phyloP scores from a whole-genome alignment of 2,797 vertebrate genomes.

The Buphagus erythrorhynchus region DNA sequence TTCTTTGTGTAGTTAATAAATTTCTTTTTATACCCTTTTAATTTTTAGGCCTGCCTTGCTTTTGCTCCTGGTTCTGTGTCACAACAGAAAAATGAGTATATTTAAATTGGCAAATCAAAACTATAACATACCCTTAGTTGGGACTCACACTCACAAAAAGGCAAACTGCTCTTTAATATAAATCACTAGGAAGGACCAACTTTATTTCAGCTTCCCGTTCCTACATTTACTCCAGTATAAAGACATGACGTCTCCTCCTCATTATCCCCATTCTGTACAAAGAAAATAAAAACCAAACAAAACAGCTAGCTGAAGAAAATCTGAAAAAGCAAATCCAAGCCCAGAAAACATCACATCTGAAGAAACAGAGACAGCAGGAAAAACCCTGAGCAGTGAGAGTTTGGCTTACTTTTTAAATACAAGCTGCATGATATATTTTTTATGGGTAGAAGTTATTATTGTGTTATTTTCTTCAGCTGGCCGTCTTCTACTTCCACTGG shows the following conservation, averaged over 20 bases:
- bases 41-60: too few relatives aligned
- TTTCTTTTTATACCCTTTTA: too few relatives aligned
- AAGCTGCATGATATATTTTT: background rate
- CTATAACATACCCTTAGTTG: background rate
- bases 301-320: background rate
- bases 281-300: background rate
- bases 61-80: too few relatives aligned
- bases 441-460: background rate
- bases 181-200: background rate
- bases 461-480: conserved; percentile 23
- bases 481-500: background rate
- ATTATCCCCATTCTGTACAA: background rate
- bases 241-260: background rate
- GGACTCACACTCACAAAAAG: background rate
- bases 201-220: background rate
- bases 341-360: background rate
- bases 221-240: background rate
- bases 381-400: background rate
- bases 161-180: background rate
- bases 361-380: background rate
- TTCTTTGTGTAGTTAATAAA: too few relatives aligned
- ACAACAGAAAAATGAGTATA: too few relatives aligned
- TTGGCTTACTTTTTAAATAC: background rate
- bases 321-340: background rate
- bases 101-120: too few relatives aligned